Conservation (phyloP, 2,888 invertebrate genomes). For the Steinernema carpocapsae region DNA sequence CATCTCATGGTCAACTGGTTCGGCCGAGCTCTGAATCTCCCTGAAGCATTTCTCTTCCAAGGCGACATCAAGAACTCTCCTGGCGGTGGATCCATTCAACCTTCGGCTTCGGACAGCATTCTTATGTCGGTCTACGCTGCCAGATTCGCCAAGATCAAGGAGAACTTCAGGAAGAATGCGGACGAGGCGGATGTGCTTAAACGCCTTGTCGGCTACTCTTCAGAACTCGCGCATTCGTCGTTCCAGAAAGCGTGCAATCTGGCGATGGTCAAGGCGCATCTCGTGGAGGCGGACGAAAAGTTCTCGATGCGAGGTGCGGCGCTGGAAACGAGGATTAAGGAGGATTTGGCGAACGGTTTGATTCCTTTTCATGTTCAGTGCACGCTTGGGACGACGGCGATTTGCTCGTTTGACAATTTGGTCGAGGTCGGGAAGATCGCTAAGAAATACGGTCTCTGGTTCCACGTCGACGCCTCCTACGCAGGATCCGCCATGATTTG, state of each 20-base stretch:
- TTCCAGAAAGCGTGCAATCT: conserved; percentile 92
- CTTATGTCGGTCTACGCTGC: conserved; percentile 88
- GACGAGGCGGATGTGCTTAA: conserved; percentile 81
- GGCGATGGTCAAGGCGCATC: conserved; percentile 86
- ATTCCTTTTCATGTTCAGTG: neutral
- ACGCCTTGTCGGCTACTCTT: conserved; percentile 82
- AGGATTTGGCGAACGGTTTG: neutral
- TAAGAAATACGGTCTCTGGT: conserved; percentile 12
- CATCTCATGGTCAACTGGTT: conserved; percentile 97
- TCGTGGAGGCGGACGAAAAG: conserved; percentile 82
- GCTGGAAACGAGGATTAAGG: neutral
- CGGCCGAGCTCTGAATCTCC: conserved; percentile 83
- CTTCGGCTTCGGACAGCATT: conserved; percentile 91
- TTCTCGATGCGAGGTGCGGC: neutral
- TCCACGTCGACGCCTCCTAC: conserved; percentile 78
- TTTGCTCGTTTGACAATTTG: neutral
- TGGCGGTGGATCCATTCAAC: conserved; percentile 73
- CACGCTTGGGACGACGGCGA: neutral
- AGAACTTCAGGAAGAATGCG: conserved; percentile 76
- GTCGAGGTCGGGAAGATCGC: neutral
- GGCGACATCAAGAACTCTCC: conserved; percentile 34
- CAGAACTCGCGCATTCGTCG: conserved; percentile 85
- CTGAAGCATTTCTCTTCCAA: conserved; percentile 80
- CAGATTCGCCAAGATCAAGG: conserved; percentile 82
- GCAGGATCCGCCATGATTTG: conserved; percentile 94